Conservation (phyloP, 2,797 vertebrate genomes). For the Anas acuta region DNA sequence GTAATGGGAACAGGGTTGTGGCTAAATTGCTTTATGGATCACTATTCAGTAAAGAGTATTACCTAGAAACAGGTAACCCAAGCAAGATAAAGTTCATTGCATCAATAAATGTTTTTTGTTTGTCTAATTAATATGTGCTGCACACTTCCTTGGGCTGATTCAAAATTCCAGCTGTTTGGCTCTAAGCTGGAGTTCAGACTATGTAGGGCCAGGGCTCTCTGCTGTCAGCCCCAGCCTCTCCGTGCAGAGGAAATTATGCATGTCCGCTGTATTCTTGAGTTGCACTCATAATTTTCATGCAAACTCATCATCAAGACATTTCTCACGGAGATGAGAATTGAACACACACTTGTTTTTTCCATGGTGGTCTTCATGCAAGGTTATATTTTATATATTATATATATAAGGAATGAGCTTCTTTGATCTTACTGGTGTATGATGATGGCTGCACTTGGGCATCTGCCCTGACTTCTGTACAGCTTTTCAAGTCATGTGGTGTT, state of each 20-base stretch:
- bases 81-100: slow-evolving; percentile 6
- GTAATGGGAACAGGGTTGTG: not conserved
- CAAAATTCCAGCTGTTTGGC: not conserved
- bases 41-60: slow-evolving; percentile 17
- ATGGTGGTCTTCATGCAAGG: not conserved
- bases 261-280: not conserved
- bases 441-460: not conserved
- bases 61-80: slow-evolving; percentile 17
- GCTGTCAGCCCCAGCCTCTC: not conserved
- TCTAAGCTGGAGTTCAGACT: not conserved
- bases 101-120: slow-evolving; percentile 30
- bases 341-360: not conserved
- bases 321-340: not conserved
- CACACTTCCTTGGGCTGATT: not conserved
- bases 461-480: not conserved
- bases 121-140: not conserved
- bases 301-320: not conserved
- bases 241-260: fast-evolving
- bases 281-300: not conserved
- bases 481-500: not conserved
- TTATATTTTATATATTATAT: not conserved
- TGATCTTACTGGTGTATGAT: not conserved
- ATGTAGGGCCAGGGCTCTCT: not conserved
- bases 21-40: slow-evolving; percentile 1
- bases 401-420: not conserved